Base-by-base conservation (phyloP, 2,888 invertebrate genomes). In the Drosophila greeni region DNA sequence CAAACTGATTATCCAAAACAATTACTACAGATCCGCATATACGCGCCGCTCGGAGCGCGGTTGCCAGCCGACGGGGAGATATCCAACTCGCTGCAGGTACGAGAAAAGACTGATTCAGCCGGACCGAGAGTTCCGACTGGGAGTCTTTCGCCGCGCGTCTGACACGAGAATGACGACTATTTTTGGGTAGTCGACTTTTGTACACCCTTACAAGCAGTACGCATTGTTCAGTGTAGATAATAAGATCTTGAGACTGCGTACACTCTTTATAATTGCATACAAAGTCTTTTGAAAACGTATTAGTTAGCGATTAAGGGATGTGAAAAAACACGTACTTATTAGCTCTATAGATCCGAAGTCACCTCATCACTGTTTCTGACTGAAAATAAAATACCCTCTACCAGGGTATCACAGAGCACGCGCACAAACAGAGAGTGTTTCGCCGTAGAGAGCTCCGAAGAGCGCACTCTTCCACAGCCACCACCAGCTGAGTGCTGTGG, bases 71-170 rank as follows among this genome's bases (percentile, higher is more conserved):
- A 67, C 70, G 61, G 52, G 42, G 48, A 70, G 69, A 66, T 72
- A 78, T 76, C 82, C 85, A 75, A 77, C 77, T 74, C 82, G 77
- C 73, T 79, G 76, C 75, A 81, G 74, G 76, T 75, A 74, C 76
- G 49, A 66, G 64, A 49, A 59, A 62, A 56, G 58, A 74, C 73
- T 64, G 74, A 74, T 39, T 57, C 31, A 23, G 48, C 29, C 37
- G 51, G 52, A 47, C 59, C 29, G 56, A 29, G 24, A 51, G 42
- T 23, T 23, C 39, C n/a, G 20, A 23, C 16, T 31, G 60, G 31
- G 53, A 59, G 48, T 42, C 11, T 12, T 34, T 40, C 53, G 56
- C 34, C 8, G 26, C 49, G 34, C 12, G 18, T 37, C 11, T 24
- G 16, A 56, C 64, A 65, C 33, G 8, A 49, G 48, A 42, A 49